These are phyloP conservation scores for Caenorhabditis brenneri DNA, from an alignment of 1,140 invertebrate species.

Conservation along the genomic window DNA sequence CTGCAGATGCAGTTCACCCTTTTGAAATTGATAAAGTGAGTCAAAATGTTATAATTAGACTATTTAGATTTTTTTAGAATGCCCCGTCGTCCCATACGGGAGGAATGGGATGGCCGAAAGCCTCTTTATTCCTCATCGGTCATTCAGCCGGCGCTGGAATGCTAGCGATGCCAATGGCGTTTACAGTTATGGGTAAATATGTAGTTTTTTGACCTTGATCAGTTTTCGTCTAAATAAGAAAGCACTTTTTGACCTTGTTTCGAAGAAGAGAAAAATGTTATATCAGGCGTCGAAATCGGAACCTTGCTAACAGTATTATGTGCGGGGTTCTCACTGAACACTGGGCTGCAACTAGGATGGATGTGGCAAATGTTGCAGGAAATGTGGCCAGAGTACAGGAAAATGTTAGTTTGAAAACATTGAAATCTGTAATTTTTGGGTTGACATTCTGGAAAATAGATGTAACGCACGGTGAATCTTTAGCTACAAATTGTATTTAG, in stretches of 20 bases:
- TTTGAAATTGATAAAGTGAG: background rate
- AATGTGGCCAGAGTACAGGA: background rate
- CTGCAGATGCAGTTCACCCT: background rate
- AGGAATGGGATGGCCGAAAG: conserved; percentile 6
- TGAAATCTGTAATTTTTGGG: too few relatives aligned
- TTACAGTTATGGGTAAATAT: background rate
- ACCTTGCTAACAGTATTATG: background rate
- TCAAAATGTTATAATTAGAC: background rate
- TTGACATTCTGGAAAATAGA: too few relatives aligned
- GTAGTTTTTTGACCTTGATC: background rate
- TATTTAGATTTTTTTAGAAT: background rate
- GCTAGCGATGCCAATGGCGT: background rate
- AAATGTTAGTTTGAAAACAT: background rate
- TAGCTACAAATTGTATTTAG: too few relatives aligned
- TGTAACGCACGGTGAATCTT: too few relatives aligned
- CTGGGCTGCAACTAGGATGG: background rate
- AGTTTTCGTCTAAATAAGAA: too few relatives aligned
- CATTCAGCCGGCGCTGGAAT: background rate
- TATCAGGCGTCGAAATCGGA: background rate
- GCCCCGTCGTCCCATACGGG: background rate
- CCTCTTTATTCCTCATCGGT: background rate
- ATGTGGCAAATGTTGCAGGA: background rate
- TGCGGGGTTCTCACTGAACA: background rate
- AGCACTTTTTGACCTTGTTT: too few relatives aligned
- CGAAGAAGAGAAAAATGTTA: background rate